Base-by-base conservation (phyloP, 2,888 invertebrate species). In the Morpho achilles region DNA sequence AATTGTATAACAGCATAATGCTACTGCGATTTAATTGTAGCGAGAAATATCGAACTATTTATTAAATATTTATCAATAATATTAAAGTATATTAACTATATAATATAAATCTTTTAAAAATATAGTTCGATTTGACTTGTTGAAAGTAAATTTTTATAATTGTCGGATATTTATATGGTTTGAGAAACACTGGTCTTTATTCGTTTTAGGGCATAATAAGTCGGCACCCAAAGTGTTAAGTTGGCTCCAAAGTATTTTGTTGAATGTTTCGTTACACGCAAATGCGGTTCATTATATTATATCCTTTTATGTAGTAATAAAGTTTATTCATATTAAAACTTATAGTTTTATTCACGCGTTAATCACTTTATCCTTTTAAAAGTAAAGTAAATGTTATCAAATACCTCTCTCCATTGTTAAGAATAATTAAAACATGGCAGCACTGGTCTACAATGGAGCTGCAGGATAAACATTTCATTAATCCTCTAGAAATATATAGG, bases 171-270 rank as follows among this genome's bases (percentile, higher is more conserved):
- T 52, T 68, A 65, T 64, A 64, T 69, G 61, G 75, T 88, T 88
- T 89, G 89, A 90, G 89, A 88, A 90, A 88, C 89, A 89, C 88
- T 90, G 89, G 80, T 87, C 88, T 84, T 69, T 61, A 69, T 67
- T 68, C 68, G 69, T 83, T 82, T 81, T 84, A 85, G 79, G 79
- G 81, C 82, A 82, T 85, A 86, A 84, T 84, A 82, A 79, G 84
- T 85, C 82, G 79, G 80, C 80, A 86, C 79, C 87, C 84, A 87
- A 88, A 87, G 86, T 80, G 81, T 86, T 81, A 77, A 80, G 82
- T 85, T 76, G 82, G 80, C 85, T 85, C 87, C 88, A 88, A 88
- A 88, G 88, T 87, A 82, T 84, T 82, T 87, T 87, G 87, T 88
- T 89, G 80, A 87, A 84, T 85, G 85, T 87, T 88, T 82, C 87